These are phyloP conservation scores for Thymelicus sylvestris DNA, from an alignment of 2,888 invertebrate genomes.

Conservation along the genomic window DNA sequence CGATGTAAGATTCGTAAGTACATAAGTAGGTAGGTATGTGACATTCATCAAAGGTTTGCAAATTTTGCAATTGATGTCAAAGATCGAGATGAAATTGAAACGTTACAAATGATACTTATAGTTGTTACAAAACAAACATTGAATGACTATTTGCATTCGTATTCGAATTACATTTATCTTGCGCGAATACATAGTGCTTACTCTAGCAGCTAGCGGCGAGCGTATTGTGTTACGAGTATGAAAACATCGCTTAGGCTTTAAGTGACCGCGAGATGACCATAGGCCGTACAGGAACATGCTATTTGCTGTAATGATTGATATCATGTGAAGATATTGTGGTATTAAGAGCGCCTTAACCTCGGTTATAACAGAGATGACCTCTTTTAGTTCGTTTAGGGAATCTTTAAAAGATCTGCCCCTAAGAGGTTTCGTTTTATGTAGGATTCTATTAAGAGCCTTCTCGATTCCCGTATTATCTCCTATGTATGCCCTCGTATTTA, in stretches of 20 bases:
- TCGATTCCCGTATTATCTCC: too few species aligned
- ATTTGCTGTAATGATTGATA: conserved; percentile 3
- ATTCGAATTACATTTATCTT: conserved; percentile 12
- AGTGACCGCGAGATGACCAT: background rate
- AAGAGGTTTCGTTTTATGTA: too few species aligned
- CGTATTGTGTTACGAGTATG: conserved; percentile 4
- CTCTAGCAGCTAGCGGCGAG: background rate
- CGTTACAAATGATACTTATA: conserved; percentile 15
- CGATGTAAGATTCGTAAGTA: too few species aligned
- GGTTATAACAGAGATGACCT: background rate
- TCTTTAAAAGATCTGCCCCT: too few species aligned
- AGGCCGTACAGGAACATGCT: background rate
- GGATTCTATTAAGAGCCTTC: too few species aligned
- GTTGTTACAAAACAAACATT: conserved; percentile 11
- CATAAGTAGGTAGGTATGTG: background rate
- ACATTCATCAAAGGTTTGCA: background rate
- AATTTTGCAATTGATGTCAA: conserved; percentile 7
- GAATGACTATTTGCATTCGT: conserved; percentile 18
- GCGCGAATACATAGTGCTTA: background rate
- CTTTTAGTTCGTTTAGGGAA: too few species aligned
- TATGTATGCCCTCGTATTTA: too few species aligned
- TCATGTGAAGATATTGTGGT: background rate
- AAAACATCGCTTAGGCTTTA: background rate
- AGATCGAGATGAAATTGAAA: conserved; percentile 13
- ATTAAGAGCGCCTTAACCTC: background rate